Evolutionary conservation across 2,113 vertebrate genomes (phyloP), one percentile per base, ranked within the genome.

Genomic region (Rhea pennata): DNA sequence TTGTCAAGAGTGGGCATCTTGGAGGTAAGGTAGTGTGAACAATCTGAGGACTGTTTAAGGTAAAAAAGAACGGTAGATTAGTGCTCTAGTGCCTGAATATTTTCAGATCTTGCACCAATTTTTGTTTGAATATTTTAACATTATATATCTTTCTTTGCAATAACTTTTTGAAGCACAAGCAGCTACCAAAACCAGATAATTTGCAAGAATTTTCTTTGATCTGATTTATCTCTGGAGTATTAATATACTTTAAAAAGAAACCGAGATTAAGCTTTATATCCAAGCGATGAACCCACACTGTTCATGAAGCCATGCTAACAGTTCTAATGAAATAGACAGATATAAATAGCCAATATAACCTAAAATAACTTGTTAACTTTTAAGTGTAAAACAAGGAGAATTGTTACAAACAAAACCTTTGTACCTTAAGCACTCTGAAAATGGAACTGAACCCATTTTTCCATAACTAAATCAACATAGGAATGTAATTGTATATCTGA

Each of bases 11-110:
- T 87, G 82, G 53, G 51, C 87, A 53, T 91, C 72, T 56, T 44
- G 19, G 67, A 97, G 85, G 75, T 44, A 80, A 66, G 8, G 48
- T 40, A 74, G 29, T 81, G 81, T 95, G 75, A 78, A 78, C 88
- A 96, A 77, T 78, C 42, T 69, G 58, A 95, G 75, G 58, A 77
- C 76, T 93, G 10, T 70, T 96, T 92, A 96, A 91, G 29, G 61
- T 65, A 44, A 58, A 59, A 56, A 79, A 84, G 39, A 61, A 93
- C 53, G 48, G 31, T 65, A 17, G n/a, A 88, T 88, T 74, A 76
- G 33, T 33, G 10, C 36, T 48, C 87, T 74, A 76, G 33, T 33
- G 10, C 36, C 51, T 77, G 74, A 74, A 74, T 50, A 78, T 87
- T 92, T 87, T 73, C 36, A 84, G 85, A 48, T 84, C 29, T 81